Evolutionary conservation across 2,888 invertebrate species (phyloP), one percentile per base, ranked within the genome.

Genomic region (Tubulanus polymorphus): DNA sequence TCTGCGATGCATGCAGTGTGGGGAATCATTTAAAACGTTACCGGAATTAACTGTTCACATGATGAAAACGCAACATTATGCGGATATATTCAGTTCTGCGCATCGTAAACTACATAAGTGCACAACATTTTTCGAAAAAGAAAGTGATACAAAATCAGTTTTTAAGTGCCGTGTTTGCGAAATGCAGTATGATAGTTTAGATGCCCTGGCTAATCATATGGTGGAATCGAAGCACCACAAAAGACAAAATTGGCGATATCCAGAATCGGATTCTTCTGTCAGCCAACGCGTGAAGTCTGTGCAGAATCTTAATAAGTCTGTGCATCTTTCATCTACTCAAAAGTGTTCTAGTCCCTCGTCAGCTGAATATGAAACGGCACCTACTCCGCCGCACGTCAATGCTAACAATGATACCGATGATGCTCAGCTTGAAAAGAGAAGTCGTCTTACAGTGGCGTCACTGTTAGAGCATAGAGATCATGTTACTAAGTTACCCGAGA

Each of bases 21-120:
- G 95, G 0, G 95, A 95, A 76, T 95, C 94, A 68, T 96, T 96
- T 84, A 87, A 94, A 55, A 91, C 94, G 0, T 81, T 96, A 54
- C 95, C 95, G 1, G 94, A 96, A 82, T 93, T 96, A 90, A 96
- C 96, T 1, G 91, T 90, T 70, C 96, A 96, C 79, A 96, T 96
- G 96, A 94, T 95, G 78, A 90, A 95, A 74, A 96, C 96, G 26
- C 94, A 96, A 76, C 96, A 96, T 76, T 96, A 96, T 75, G 94
- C 95, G 0, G 96, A 96, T 75, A 96, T 96, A 64, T 95, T 96
- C 73, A 95, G 94, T 18, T 67, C 74, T 28, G 76, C 76, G 51
- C 71, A 70, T 60, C 62, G 71, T n/a, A 60, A 71, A 29, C 63
- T 71, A 25, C 72, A 72, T 60, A 72, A 72, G 51, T 72, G 72